Base-by-base conservation (phyloP, 2,888 invertebrate species). In the Leucophenga maculata region DNA sequence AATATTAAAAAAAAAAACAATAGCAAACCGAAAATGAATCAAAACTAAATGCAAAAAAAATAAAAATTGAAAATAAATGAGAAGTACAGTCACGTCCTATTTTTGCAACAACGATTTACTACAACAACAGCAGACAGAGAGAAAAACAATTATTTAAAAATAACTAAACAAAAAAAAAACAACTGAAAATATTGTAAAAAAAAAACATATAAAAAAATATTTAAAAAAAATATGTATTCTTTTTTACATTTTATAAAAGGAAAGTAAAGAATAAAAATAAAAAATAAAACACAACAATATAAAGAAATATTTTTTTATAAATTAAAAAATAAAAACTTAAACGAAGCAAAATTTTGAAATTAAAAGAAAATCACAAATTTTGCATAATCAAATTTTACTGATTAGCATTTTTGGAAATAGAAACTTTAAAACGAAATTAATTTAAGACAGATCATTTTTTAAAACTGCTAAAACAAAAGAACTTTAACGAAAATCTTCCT, bases 51-150 rank as follows among this genome's bases (percentile, higher is more conserved):
- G 2, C 16, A 55, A 65, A 72, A 67, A 31, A 65, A 72, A 69
- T 70, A 57, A 67, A 72, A 70, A 55, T 55, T 69, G 70, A 76
- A 72, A 73, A 70, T 69, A 74, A 69, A 65, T 65, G 68, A 71
- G 77, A 76, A 83, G 79, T 82, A 82, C 79, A 85, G 86, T 87
- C 87, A 88, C 87, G 88, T 88, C 88, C 88, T 88, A 87, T 87
- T 88, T 87, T 88, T 88, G 87, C 87, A 88, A 87, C 87, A 87
- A 88, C 85, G 86, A 86, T 86, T 86, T 86, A 86, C 84, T 82
- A 86, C 76, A 78, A 78, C 69, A 71, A 62, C 69, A 71, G 55
- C 57, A 73, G 70, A 44, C 46, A 60, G n/a, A 59, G 22, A 3
- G 44, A 64, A 31, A n/a, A 62, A 39, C 52, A 44, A 68, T 57